Conservation (phyloP, 2,888 invertebrate genomes). For the Polyommatus icarus region DNA sequence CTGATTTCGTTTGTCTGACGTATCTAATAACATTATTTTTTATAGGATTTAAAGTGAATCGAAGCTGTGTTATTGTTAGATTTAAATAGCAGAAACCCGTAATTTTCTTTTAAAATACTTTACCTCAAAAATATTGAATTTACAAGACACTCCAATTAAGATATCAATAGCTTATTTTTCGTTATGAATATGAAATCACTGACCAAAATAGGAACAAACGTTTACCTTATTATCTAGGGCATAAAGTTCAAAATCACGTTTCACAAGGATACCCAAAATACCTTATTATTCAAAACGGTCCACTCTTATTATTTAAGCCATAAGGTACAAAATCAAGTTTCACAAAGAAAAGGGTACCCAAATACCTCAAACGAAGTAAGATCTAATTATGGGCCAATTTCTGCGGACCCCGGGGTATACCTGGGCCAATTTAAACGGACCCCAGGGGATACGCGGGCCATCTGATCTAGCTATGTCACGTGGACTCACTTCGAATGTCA, state of each 20-base stretch:
- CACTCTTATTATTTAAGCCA: background rate
- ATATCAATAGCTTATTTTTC: background rate
- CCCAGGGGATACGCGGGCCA: background rate
- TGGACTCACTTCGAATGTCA: background rate
- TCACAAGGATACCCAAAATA: background rate
- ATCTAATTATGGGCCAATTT: background rate
- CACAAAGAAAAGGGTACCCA: background rate
- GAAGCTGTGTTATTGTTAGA: too few relatives aligned
- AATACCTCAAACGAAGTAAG: conserved; percentile 3
- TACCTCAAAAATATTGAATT: background rate
- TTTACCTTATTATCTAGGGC: background rate
- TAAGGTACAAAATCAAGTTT: background rate
- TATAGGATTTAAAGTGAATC: too few relatives aligned
- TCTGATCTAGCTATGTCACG: background rate
- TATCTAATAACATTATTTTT: too few relatives aligned
- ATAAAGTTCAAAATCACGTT: background rate
- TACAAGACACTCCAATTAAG: background rate
- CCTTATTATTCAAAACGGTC: background rate
- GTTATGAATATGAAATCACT: background rate
- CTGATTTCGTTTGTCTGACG: too few relatives aligned
- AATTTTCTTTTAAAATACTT: background rate
- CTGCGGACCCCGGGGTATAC: background rate
- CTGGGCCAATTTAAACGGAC: conserved; percentile 10
- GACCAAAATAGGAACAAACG: background rate
- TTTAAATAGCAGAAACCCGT: too few relatives aligned